Conservation (phyloP, 2,113 vertebrate genomes). For the Amia ocellicauda region DNA sequence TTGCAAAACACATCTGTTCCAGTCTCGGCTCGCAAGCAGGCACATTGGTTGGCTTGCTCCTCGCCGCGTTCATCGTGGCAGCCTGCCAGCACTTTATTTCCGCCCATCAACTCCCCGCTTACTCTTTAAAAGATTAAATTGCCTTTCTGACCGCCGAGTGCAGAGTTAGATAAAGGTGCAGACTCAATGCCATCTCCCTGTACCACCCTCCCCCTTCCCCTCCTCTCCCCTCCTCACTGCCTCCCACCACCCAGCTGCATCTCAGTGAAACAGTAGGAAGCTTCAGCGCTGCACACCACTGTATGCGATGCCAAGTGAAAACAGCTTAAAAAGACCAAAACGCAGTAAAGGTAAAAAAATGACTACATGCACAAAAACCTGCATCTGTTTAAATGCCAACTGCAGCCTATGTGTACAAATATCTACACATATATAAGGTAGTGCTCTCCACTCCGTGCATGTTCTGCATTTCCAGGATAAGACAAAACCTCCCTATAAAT, state of each 20-base stretch:
- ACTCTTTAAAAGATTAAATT: constrained; percentile 19
- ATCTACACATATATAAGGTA: neutral
- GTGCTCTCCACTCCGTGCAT: no score
- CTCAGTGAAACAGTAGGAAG: no score
- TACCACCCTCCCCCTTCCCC: no score
- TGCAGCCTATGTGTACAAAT: neutral
- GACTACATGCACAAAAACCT: neutral
- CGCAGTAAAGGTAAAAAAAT: no score
- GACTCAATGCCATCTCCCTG: neutral
- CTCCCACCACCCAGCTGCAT: no score
- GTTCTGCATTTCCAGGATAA: no score
- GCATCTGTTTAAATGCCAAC: neutral
- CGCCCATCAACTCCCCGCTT: neutral
- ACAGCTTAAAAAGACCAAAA: no score
- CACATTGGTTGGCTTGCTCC: neutral
- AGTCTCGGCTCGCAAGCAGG: neutral
- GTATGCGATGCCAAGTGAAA: no score
- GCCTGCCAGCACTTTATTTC: neutral
- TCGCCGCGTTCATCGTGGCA: neutral
- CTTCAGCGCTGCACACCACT: no score
- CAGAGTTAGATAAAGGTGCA: neutral
- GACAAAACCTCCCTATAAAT: no score
- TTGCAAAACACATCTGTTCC: constrained; percentile 20
- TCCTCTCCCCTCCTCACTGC: no score
- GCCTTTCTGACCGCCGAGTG: constrained; percentile 4